Evolutionary conservation across 2,113 vertebrate species (phyloP), one percentile per base, ranked within the genome.

Genomic region (Scartelaos histophorus): DNA sequence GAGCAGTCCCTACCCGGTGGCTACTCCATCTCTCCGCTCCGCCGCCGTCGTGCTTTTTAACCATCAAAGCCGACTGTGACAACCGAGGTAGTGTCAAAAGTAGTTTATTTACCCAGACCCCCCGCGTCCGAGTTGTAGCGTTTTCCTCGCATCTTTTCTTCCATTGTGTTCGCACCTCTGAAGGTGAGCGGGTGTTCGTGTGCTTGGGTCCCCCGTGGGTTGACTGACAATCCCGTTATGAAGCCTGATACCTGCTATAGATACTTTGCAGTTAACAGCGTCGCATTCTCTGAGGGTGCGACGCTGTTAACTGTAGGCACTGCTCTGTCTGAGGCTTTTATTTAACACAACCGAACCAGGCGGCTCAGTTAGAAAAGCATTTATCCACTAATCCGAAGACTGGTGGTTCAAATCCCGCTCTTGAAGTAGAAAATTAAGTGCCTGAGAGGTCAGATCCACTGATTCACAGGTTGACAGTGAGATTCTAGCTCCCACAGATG

Each of bases 181-280:
- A 76, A 75, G 85, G 86, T 71, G 82, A 84, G 58, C 70, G 82
- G 82, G 85, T 70, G 19, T 7, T 10, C 54, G 21, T 66, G 70
- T 43, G 58, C 73, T 62, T 66, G 82, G 78, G 68, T 70, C 15
- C 80, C 73, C 66, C 24, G 51, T 66, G 70, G 77, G 80, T 91
- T 61, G 87, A 93, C 83, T 93, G 91, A 93, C 90, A 87, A n/a
- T 16, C 54, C 56, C 83, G 78, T 91, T 89, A 93, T 92, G 84
- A 89, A 84, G 81, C 67, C 75, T 88, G 90, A 92, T 90, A 74
- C 88, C 89, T 86, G 86, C 88, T 43, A 11, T 43, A 43, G 38
- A 43, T 7, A 29, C 29, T 29, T 29, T 29, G 29, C 29, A 29
- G 29, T 4, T 29, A 4, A 29, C 4, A 4, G 2, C 29, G 29